Evolutionary conservation across 35 echinoderm and acorn worm genomes (phyloP).

Genomic region (Ophiothrix spiculata): DNA sequence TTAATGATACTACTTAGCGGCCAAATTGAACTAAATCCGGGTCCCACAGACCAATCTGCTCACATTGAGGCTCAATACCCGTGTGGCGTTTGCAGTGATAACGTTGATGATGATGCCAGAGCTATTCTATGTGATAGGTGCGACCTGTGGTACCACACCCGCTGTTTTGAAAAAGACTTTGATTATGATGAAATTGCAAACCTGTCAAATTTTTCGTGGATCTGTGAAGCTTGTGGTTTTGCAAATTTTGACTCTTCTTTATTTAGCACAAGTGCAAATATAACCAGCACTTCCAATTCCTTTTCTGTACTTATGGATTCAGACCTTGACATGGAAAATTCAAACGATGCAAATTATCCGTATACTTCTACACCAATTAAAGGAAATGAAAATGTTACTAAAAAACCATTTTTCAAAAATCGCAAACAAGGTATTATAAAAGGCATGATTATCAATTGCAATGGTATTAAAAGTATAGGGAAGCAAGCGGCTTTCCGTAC

Average conservation of each 20-base stretch:
- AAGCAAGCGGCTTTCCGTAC: slow-evolving; percentile 5
- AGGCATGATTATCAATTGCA: slow-evolving; percentile 39
- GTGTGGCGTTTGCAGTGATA: slow-evolving; percentile 25
- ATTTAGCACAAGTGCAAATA: background rate
- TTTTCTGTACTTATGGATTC: background rate
- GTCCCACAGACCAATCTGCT: background rate
- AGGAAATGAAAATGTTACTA: background rate
- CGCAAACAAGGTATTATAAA: background rate
- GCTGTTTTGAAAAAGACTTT: background rate
- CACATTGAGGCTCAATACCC: too few relatives aligned
- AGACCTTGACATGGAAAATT: background rate
- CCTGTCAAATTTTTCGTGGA: slow-evolving; percentile 24
- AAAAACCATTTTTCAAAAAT: background rate
- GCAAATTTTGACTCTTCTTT: background rate
- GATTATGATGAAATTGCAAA: background rate
- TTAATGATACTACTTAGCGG: too few relatives aligned
- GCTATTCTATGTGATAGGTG: slow-evolving; percentile 47
- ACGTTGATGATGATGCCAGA: slow-evolving; percentile 34
- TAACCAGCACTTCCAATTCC: background rate
- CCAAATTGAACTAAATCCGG: slow-evolving; percentile 43
- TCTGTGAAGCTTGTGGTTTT: slow-evolving; percentile 29
- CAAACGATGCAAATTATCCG: background rate
- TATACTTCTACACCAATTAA: slow-evolving; percentile 11
- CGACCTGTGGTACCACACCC: slow-evolving; percentile 42
- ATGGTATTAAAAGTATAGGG: slow-evolving; percentile 24